These are phyloP conservation scores for Syngnathus typhle DNA, from an alignment of 2,113 vertebrate genomes.

Conservation along the genomic window DNA sequence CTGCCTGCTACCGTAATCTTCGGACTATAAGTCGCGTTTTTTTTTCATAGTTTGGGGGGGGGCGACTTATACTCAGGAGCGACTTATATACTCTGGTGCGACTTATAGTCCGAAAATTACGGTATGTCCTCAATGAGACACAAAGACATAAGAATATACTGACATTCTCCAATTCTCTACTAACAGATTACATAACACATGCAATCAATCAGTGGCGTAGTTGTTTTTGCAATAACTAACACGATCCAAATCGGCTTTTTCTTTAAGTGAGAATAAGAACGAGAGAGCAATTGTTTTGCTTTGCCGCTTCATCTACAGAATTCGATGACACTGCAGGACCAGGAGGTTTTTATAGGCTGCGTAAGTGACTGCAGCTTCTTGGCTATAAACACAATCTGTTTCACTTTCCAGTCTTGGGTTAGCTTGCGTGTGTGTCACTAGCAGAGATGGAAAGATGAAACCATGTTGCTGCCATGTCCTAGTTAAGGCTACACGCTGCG, in stretches of 20 bases:
- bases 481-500: constrained; percentile 38
- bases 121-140: constrained; percentile 47
- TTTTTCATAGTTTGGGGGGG: no score
- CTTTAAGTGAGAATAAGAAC: constrained; percentile 47
- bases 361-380: constrained; percentile 37
- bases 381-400: constrained; percentile 53
- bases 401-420: constrained; percentile 13
- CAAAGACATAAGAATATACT: constrained; percentile 6
- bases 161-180: constrained; percentile 34
- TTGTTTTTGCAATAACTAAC: constrained; percentile 34
- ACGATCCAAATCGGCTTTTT: constrained; percentile 46
- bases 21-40: no score
- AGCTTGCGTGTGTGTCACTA: constrained; percentile 11
- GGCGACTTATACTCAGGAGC: no score
- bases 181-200: neutral
- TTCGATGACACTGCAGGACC: constrained; percentile 36
- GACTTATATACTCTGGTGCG: no score
- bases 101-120: no score
- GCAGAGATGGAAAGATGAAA: constrained; percentile 25
- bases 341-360: constrained; percentile 41
- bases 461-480: constrained; percentile 39
- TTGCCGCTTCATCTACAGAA: constrained; percentile 38
- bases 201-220: no score
- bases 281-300: constrained; percentile 40
- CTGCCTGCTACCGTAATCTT: no score